phyloP scores from a whole-genome alignment of 2,888 invertebrate genomes.

The Ptychoptera contaminata region DNA sequence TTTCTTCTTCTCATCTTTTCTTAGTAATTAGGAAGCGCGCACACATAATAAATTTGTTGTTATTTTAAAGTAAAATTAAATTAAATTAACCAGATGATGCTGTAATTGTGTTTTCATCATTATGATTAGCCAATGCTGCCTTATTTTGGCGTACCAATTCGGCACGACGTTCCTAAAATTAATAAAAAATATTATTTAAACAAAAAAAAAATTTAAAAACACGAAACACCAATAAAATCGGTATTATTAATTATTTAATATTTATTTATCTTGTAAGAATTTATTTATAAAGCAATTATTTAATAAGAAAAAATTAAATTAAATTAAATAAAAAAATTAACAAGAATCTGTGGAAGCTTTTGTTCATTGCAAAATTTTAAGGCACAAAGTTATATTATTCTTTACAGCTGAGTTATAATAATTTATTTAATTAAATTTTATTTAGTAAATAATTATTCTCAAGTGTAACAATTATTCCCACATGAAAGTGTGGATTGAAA shows the following conservation, averaged over 20 bases:
- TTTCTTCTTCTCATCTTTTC: too few relatives aligned
- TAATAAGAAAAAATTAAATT: constrained; percentile 3
- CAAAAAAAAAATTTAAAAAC: constrained; percentile 7
- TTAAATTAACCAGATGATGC: constrained; percentile 50
- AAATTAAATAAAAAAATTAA: constrained; percentile 1
- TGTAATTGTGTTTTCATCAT: constrained; percentile 36
- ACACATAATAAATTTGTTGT: too few relatives aligned
- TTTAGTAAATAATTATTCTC: not conserved
- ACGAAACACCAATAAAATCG: not conserved
- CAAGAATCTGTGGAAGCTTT: not conserved
- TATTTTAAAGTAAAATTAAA: too few relatives aligned
- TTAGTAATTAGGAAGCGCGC: too few relatives aligned
- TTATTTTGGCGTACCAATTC: constrained; percentile 86
- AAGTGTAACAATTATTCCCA: too few relatives aligned
- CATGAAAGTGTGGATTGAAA: too few relatives aligned
- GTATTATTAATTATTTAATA: not conserved
- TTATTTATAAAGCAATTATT: constrained; percentile 1
- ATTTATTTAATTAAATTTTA: not conserved
- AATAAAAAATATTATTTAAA: constrained; percentile 9
- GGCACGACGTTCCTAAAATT: constrained; percentile 70
- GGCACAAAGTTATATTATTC: not conserved
- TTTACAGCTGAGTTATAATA: not conserved
- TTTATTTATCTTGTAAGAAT: constrained; percentile 1
- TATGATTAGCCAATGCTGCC: constrained; percentile 39
- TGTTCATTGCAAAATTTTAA: not conserved